These are phyloP conservation scores for Metopolophium dirhodum DNA, from an alignment of 1,140 invertebrate species.

Conservation along the genomic window DNA sequence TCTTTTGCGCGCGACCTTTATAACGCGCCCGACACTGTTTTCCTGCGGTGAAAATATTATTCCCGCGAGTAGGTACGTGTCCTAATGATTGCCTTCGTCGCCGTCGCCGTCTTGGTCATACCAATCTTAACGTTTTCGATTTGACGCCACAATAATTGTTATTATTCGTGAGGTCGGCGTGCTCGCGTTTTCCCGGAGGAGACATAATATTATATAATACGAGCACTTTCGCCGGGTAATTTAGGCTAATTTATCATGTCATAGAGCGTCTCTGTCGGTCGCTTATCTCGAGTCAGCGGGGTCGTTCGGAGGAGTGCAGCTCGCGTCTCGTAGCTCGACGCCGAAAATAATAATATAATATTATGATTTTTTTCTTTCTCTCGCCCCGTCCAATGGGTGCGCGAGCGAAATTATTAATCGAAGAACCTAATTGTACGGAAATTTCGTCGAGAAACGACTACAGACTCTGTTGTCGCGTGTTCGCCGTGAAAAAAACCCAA, in stretches of 20 bases:
- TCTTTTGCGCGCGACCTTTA: neutral
- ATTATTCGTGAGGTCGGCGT: neutral
- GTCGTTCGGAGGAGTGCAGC: neutral
- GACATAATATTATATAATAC: constrained; percentile 10
- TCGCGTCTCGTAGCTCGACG: neutral
- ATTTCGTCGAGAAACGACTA: neutral
- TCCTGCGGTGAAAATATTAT: neutral
- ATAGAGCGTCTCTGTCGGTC: neutral
- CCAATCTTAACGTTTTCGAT: constrained; percentile 21
- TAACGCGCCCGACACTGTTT: neutral
- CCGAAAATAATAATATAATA: neutral
- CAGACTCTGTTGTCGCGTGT: too few relatives aligned
- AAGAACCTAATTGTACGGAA: neutral
- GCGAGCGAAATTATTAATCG: neutral
- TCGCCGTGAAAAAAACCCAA: neutral
- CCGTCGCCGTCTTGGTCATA: neutral
- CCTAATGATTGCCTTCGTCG: neutral
- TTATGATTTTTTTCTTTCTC: neutral
- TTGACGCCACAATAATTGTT: constrained; percentile 2
- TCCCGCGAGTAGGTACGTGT: neutral
- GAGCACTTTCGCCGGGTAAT: constrained; percentile 39
- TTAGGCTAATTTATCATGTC: constrained; percentile 41
- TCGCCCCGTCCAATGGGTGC: neutral
- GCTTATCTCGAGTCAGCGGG: neutral
- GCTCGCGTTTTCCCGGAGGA: constrained; percentile 9